Conservation (phyloP, 2,113 vertebrate species). For the Ammospiza nelsoni region DNA sequence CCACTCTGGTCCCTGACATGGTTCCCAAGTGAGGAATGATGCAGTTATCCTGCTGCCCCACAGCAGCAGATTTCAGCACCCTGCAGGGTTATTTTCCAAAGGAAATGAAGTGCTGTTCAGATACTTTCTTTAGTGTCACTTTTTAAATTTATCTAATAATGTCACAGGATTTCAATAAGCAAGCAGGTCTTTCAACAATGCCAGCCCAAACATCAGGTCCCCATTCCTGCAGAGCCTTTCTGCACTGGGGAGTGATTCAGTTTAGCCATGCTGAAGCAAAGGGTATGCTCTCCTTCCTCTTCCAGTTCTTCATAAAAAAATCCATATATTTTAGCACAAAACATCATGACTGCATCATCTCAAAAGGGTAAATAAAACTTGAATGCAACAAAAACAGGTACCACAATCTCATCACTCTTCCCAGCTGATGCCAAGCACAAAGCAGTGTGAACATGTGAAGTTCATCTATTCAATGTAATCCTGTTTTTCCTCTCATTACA, state of each 20-base stretch:
- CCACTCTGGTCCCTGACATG: not conserved
- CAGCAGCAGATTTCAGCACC: not conserved
- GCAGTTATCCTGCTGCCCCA: not conserved
- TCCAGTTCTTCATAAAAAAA: not conserved
- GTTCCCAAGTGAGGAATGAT: not conserved
- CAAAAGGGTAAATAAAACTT: not conserved
- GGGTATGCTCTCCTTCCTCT: not conserved
- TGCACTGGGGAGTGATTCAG: rapidly evolving
- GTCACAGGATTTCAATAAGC: not conserved
- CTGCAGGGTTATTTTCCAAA: not conserved
- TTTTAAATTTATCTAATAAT: not conserved
- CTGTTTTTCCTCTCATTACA: not conserved
- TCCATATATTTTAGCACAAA: not conserved
- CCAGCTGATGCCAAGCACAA: not conserved
- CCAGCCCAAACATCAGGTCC: not conserved
- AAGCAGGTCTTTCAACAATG: not conserved
- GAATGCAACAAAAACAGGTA: not conserved
- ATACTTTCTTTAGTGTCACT: not conserved
- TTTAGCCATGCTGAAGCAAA: not conserved
- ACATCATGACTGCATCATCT: not conserved
- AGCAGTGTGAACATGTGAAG: not conserved
- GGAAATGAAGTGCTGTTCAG: not conserved
- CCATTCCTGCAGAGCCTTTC: not conserved
- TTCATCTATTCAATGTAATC: not conserved
- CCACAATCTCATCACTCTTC: not conserved